Evolutionary conservation across 1,140 invertebrate genomes (phyloP).

Genomic region (Coptotermes formosanus): DNA sequence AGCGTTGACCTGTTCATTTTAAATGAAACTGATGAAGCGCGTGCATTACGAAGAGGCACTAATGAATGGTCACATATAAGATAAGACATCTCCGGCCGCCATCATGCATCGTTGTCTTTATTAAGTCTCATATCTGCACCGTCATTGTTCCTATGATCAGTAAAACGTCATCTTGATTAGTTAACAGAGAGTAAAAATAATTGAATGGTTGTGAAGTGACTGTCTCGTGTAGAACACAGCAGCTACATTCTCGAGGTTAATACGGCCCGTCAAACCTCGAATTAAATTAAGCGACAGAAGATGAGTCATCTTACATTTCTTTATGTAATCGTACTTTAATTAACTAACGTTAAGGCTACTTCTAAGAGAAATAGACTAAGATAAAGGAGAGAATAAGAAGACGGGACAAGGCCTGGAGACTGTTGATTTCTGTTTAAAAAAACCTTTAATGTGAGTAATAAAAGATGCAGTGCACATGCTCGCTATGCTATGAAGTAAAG

Average conservation of each 20-base stretch:
- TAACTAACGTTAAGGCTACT: background rate
- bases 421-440: too few relatives aligned
- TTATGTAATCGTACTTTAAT: slow-evolving; percentile 9
- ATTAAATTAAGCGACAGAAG: slow-evolving; percentile 17
- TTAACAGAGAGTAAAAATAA: slow-evolving; percentile 14
- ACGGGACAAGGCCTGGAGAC: too few relatives aligned
- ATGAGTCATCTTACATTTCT: background rate
- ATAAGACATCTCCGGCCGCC: background rate
- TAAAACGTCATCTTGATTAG: slow-evolving; percentile 19
- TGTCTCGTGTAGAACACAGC: background rate
- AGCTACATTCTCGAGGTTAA: background rate
- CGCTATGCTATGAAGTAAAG: too few relatives aligned
- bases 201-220: background rate
- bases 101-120: background rate
- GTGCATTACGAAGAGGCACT: background rate
- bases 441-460: too few relatives aligned
- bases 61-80: background rate
- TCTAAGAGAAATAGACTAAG: background rate
- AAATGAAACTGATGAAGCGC: background rate
- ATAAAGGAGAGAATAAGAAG: background rate
- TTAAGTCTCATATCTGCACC: background rate
- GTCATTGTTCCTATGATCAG: background rate
- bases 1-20: too few relatives aligned
- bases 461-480: too few relatives aligned
- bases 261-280: background rate